These are phyloP conservation scores for Notoglanidium macrostoma DNA, from an alignment of 2,797 vertebrate genomes.

Conservation along the genomic window DNA sequence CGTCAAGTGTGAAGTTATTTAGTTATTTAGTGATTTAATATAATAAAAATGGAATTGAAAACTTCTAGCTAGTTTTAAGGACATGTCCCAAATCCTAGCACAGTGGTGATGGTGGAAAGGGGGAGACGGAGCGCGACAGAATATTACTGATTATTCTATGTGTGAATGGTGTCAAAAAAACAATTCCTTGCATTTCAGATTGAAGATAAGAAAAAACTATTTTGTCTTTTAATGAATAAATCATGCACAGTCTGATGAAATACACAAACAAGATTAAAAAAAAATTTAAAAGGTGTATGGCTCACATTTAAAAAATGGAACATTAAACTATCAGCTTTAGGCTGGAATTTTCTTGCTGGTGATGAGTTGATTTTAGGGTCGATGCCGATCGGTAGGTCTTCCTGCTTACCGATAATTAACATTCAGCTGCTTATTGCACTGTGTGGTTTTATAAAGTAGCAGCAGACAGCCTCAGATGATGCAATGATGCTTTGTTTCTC, in stretches of 20 bases:
- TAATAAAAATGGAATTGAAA: neutral
- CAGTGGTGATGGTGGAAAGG: no score
- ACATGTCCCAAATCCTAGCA: neutral
- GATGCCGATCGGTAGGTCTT: neutral
- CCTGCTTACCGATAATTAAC: neutral
- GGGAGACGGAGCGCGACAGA: no score
- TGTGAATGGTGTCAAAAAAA: no score
- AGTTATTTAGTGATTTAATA: neutral
- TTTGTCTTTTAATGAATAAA: no score
- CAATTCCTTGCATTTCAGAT: no score
- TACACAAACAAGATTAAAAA: neutral
- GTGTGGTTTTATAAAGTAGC: neutral
- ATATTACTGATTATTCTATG: no score
- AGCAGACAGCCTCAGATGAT: neutral
- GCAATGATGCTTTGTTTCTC: neutral
- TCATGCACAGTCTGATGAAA: neutral
- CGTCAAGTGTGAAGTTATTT: neutral
- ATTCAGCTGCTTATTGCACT: neutral
- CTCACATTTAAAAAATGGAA: neutral
- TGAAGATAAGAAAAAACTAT: no score
- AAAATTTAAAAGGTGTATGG: neutral
- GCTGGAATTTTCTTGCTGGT: neutral
- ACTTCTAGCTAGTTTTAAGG: neutral
- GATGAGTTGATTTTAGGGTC: neutral
- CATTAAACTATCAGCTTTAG: neutral